phyloP scores from a whole-genome alignment of 2,888 invertebrate genomes.

The Nemotelus nigrinus region DNA sequence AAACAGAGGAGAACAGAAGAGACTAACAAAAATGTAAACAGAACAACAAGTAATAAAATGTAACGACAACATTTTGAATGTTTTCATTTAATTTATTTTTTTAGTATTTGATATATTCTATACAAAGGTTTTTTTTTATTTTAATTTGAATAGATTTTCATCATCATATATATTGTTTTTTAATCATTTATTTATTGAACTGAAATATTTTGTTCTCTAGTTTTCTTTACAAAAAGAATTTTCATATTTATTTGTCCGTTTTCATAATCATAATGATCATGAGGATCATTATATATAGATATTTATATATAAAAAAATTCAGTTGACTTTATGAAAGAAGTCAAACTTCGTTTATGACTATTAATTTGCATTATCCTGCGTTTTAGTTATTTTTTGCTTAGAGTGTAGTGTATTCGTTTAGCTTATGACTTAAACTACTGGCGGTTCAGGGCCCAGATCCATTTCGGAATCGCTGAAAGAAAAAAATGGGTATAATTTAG shows the following conservation, averaged over 20 bases:
- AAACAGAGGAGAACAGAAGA: too few relatives aligned
- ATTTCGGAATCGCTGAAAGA: constrained; percentile 44
- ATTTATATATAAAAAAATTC: constrained; percentile 25
- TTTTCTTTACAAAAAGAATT: constrained; percentile 12
- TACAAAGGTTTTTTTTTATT: too few relatives aligned
- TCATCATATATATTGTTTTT: neutral
- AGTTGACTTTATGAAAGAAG: constrained; percentile 22
- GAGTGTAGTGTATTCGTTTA: constrained; percentile 33
- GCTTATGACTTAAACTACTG: constrained; percentile 59
- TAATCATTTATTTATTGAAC: neutral
- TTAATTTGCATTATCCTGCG: constrained; percentile 39
- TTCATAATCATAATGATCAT: too few relatives aligned
- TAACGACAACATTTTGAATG: too few relatives aligned
- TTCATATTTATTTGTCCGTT: neutral
- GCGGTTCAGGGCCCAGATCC: constrained; percentile 63
- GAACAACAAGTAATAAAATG: too few relatives aligned
- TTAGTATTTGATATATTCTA: too few relatives aligned
- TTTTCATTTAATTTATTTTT: too few relatives aligned
- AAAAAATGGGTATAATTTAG: constrained; percentile 40
- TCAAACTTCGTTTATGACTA: constrained; percentile 44
- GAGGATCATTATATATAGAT: too few relatives aligned
- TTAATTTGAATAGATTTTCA: too few relatives aligned
- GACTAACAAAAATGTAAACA: too few relatives aligned
- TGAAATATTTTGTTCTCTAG: neutral
- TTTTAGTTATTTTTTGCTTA: constrained; percentile 35